Evolutionary conservation across 2,113 vertebrate species (phyloP).

Genomic region (Sphyrna mokarran): DNA sequence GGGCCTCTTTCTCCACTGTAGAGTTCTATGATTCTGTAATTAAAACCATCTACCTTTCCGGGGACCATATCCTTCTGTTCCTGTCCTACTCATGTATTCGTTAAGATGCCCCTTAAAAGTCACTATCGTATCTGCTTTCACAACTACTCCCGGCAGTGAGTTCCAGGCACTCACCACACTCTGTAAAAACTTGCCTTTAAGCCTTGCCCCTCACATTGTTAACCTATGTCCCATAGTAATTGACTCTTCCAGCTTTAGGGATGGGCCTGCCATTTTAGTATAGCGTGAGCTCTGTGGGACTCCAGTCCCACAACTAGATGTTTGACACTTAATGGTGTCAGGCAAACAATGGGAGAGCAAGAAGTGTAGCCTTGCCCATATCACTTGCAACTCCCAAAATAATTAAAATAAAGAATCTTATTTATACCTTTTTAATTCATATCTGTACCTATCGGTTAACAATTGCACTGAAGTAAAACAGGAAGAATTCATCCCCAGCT

Average conservation of each 20-base stretch:
- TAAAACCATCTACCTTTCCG: too few relatives aligned
- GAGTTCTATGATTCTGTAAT: too few relatives aligned
- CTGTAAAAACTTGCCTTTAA: too few relatives aligned
- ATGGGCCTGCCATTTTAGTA: not conserved
- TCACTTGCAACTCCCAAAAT: not conserved
- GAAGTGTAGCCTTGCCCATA: not conserved
- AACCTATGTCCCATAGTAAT: too few relatives aligned
- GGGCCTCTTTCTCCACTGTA: too few relatives aligned
- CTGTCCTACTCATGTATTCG: too few relatives aligned
- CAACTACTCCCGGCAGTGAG: too few relatives aligned
- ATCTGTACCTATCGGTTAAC: not conserved
- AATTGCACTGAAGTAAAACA: not conserved
- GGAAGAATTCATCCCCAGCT: not conserved
- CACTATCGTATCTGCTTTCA: too few relatives aligned
- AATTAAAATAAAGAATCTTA: not conserved
- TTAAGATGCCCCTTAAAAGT: too few relatives aligned
- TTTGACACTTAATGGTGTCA: not conserved
- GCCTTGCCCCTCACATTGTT: too few relatives aligned
- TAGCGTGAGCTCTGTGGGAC: not conserved
- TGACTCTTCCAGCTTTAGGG: not conserved
- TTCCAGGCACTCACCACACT: too few relatives aligned
- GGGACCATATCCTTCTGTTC: too few relatives aligned
- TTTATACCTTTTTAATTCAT: not conserved
- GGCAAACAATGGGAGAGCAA: not conserved
- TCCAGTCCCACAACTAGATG: not conserved